A percentile compares a stretch with the other conserved stretches of the same genome.
Conservation (phyloP, 2,797 vertebrate genomes). For the Bufotes viridis region DNA sequence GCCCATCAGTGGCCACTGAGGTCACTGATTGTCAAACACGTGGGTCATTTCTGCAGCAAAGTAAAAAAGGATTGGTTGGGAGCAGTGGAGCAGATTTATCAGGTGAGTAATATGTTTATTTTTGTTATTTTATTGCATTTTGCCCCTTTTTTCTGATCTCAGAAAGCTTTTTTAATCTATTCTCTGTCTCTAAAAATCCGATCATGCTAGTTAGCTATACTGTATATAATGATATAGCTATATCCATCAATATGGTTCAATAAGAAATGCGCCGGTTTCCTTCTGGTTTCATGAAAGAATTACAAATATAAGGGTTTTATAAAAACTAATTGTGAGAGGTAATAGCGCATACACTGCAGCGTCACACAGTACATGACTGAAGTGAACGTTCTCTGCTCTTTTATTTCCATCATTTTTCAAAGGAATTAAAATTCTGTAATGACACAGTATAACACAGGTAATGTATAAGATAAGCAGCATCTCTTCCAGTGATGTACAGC, state of each 20-base stretch:
- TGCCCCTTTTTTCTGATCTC: too few species aligned
- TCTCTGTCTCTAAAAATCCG: too few species aligned
- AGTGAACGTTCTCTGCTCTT: background rate
- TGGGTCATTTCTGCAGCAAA: too few species aligned
- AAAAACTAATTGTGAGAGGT: background rate
- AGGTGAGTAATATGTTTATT: too few species aligned
- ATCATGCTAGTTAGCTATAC: too few species aligned
- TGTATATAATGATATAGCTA: background rate
- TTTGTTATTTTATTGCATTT: too few species aligned
- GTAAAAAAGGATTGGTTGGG: too few species aligned
- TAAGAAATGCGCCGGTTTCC: background rate
- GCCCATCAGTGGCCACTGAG: too few species aligned
- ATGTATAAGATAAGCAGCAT: constrained; percentile 30
- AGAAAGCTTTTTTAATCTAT: too few species aligned
- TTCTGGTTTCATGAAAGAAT: background rate
- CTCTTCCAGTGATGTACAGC: constrained; percentile 41
- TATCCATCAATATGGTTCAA: background rate
- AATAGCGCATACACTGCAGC: background rate
- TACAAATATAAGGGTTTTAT: background rate
- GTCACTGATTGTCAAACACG: too few species aligned
- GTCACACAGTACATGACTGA: background rate
- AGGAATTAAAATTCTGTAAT: constrained; percentile 18
- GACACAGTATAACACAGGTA: constrained; percentile 16
- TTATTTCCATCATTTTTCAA: constrained; percentile 27
- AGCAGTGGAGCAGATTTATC: too few species aligned